phyloP scores from a whole-genome alignment of 2,113 vertebrate genomes.

The Chlorodrepanis virens region DNA sequence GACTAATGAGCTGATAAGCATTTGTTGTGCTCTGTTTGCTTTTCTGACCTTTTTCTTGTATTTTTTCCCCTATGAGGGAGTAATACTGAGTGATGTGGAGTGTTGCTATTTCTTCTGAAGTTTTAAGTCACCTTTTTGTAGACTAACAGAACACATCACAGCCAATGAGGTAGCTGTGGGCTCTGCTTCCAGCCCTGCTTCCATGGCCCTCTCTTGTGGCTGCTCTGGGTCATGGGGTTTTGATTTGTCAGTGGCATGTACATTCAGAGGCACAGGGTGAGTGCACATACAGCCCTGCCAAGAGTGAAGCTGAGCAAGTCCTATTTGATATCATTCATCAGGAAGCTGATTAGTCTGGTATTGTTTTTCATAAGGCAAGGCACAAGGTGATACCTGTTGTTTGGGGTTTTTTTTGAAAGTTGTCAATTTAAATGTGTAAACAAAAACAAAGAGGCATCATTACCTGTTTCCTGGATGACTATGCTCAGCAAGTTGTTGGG shows the following conservation, averaged over 20 bases:
- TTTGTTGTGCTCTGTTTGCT: neutral
- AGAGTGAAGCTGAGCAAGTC: neutral
- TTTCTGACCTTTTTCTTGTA: neutral
- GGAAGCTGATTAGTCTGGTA: neutral
- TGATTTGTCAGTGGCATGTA: neutral
- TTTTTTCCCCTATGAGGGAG: neutral
- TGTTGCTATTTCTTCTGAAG: neutral
- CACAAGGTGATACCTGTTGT: neutral
- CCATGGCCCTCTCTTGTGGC: neutral
- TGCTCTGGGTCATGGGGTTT: neutral
- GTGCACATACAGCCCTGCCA: neutral
- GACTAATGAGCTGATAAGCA: neutral
- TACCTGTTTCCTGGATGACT: accelerated
- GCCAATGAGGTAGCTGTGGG: accelerated
- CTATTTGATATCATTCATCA: neutral
- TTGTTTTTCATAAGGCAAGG: neutral
- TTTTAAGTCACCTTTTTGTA: neutral
- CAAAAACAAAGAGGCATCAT: neutral
- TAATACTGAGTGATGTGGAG: neutral
- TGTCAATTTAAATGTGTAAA: neutral
- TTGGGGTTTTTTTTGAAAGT: neutral
- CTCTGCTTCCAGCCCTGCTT: neutral
- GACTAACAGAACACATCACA: neutral
- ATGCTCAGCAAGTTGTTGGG: neutral
- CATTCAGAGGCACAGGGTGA: neutral